These are phyloP conservation scores for Eublepharis macularius DNA, from an alignment of 2,113 vertebrate species.

Conservation along the genomic window DNA sequence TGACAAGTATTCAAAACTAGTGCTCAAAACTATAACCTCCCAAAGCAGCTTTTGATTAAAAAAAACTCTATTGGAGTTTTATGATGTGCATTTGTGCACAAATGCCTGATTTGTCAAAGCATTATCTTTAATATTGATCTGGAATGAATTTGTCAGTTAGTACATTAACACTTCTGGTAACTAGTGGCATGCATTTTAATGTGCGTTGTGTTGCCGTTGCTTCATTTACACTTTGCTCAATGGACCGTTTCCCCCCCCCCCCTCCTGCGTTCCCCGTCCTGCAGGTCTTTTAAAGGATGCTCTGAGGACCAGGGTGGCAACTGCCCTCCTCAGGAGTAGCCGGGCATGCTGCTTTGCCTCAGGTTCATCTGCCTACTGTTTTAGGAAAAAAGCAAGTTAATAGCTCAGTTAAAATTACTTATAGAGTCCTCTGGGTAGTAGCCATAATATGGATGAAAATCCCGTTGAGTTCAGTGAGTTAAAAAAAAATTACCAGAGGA, in stretches of 20 bases:
- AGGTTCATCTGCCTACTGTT: background rate
- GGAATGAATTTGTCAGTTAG: no score
- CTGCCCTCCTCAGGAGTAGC: background rate
- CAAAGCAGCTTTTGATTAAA: background rate
- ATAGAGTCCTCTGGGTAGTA: background rate
- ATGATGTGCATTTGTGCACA: background rate
- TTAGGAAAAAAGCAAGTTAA: background rate
- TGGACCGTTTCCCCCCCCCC: no score
- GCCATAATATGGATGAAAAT: background rate
- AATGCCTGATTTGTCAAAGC: background rate
- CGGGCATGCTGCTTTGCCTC: background rate
- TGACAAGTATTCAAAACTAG: no score
- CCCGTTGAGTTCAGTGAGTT: background rate
- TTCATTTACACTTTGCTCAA: no score
- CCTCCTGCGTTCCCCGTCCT: background rate
- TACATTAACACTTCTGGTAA: no score
- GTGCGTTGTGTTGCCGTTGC: no score
- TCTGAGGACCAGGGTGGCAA: background rate
- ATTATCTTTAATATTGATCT: no score
- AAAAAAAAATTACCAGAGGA: background rate
- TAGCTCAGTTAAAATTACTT: background rate
- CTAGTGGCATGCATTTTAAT: no score
- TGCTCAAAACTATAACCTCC: background rate
- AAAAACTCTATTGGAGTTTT: background rate
- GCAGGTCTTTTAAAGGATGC: background rate